These are phyloP conservation scores for Sphaerophoria taeniata DNA, from an alignment of 2,888 invertebrate genomes.

Conservation along the genomic window DNA sequence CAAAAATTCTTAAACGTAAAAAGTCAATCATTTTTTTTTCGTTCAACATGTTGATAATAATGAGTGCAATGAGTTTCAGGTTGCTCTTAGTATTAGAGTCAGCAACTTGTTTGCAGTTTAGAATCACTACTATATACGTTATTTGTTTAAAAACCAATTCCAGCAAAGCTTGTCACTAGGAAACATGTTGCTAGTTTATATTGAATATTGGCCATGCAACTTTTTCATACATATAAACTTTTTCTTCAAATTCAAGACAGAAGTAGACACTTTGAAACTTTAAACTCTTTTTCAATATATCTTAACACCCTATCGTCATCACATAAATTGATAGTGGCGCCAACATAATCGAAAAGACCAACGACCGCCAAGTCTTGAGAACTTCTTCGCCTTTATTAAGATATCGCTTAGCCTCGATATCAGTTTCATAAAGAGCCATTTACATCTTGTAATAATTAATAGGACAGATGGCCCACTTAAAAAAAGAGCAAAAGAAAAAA, in stretches of 20 bases:
- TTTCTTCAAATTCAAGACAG: background rate
- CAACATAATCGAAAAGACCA: conserved; percentile 21
- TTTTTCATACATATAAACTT: background rate
- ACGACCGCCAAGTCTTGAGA: background rate
- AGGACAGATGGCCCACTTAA: conserved; percentile 66
- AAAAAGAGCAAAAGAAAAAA: background rate
- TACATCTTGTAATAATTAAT: conserved; percentile 72
- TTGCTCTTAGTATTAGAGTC: too few relatives aligned
- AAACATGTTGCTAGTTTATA: background rate
- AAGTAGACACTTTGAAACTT: conserved; percentile 3
- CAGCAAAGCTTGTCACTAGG: background rate
- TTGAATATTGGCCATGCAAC: too few relatives aligned
- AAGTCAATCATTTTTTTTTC: too few relatives aligned
- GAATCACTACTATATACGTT: too few relatives aligned
- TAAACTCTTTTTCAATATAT: conserved; percentile 34
- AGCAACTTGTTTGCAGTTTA: too few relatives aligned
- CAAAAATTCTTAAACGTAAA: too few relatives aligned
- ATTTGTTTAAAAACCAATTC: too few relatives aligned
- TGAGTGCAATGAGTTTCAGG: too few relatives aligned
- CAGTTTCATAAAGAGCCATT: conserved; percentile 69
- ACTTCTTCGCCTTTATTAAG: conserved; percentile 22
- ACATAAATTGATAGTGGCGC: conserved; percentile 58
- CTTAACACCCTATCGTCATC: conserved; percentile 58
- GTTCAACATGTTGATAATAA: too few relatives aligned
- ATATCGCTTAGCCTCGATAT: conserved; percentile 55